phyloP scores from a whole-genome alignment of 1,140 invertebrate species.

The Lordiphosa collinella region DNA sequence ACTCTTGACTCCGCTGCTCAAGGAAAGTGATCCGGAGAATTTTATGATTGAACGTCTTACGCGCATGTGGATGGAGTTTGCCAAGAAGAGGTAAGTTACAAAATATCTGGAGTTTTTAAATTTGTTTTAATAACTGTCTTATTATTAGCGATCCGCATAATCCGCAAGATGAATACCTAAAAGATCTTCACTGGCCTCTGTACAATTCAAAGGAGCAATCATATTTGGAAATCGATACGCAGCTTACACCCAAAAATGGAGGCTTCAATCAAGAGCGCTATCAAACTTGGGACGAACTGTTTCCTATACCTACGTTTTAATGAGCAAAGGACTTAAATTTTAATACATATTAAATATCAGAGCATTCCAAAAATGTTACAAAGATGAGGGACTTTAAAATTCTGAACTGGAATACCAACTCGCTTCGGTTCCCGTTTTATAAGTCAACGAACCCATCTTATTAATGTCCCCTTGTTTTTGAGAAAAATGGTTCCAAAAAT shows the following conservation, averaged over 20 bases:
- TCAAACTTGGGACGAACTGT: conserved; percentile 81
- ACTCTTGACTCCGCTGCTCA: conserved; percentile 74
- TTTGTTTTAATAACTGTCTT: background rate
- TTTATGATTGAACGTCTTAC: conserved; percentile 80
- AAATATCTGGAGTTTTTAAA: no score
- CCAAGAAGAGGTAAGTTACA: conserved; percentile 78
- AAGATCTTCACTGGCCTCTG: conserved; percentile 80
- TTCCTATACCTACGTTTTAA: conserved; percentile 64
- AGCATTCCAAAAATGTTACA: no score
- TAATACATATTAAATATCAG: no score
- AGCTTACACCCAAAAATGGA: conserved; percentile 79
- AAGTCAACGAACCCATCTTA: no score
- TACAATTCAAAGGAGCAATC: conserved; percentile 77
- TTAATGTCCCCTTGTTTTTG: no score
- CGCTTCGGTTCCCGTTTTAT: no score
- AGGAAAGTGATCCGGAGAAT: conserved; percentile 79
- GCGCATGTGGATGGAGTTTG: conserved; percentile 80
- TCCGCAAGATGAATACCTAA: conserved; percentile 38
- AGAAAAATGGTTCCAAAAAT: no score
- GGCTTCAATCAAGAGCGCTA: conserved; percentile 81
- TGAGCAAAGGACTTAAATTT: background rate
- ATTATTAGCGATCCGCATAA: conserved; percentile 59
- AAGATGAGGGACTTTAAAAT: no score
- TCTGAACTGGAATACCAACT: no score
- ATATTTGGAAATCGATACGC: conserved; percentile 81